Percentiles rank a stretch among this genome's conserved stretches.
Conservation (phyloP, 2,797 vertebrate species). For the Cichlasoma orientale region DNA sequence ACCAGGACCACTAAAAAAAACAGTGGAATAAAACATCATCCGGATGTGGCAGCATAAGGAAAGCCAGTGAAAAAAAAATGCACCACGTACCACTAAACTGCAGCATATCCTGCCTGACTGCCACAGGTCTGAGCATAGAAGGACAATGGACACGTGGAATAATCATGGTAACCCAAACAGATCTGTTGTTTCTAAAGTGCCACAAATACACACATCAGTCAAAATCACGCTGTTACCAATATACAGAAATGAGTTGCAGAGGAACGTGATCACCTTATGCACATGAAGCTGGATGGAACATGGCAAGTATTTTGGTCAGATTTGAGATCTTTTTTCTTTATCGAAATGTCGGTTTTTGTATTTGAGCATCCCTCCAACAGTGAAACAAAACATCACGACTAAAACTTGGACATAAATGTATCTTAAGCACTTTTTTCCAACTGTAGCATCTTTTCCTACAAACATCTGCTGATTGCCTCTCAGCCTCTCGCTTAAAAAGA, state of each 20-base stretch:
- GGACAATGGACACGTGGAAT: background rate
- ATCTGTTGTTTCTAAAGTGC: background rate
- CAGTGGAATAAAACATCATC: background rate
- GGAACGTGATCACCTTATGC: background rate
- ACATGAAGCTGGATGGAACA: rapidly evolving
- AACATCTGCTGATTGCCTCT: slow-evolving; percentile 56
- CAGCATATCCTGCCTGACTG: background rate
- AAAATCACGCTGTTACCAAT: background rate
- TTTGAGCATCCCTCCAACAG: background rate
- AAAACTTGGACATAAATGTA: slow-evolving; percentile 1
- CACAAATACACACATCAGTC: background rate
- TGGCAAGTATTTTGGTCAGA: background rate
- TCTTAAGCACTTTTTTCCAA: slow-evolving; percentile 1
- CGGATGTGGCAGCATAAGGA: background rate
- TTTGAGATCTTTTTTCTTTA: background rate
- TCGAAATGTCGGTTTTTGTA: background rate
- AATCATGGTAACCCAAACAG: background rate
- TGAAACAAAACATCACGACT: slow-evolving; percentile 1
- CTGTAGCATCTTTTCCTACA: slow-evolving; percentile 33
- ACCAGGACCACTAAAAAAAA: background rate
- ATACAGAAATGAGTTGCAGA: background rate
- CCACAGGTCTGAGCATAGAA: background rate
- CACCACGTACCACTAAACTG: background rate
- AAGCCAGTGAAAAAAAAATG: background rate
- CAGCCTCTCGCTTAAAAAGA: slow-evolving; percentile 22